These are phyloP conservation scores for Bovichtus variegatus DNA, from an alignment of 2,797 vertebrate species.

Conservation along the genomic window DNA sequence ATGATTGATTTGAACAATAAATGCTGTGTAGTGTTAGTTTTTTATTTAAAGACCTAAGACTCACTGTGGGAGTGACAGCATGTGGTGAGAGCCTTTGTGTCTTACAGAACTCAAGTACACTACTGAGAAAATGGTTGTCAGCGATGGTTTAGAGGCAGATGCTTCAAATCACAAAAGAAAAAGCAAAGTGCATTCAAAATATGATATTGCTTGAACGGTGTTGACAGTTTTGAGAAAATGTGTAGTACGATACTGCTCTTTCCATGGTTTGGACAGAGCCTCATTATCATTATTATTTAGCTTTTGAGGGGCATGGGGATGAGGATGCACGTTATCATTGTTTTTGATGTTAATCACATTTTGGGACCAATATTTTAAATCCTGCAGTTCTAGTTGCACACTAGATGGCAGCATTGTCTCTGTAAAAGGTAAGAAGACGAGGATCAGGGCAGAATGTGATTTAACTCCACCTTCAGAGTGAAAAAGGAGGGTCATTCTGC, in stretches of 20 bases:
- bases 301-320: background rate
- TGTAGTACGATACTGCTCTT: background rate
- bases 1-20: background rate
- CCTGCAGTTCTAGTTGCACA: constrained; percentile 34
- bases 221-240: background rate
- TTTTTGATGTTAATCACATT: background rate
- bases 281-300: background rate
- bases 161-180: background rate
- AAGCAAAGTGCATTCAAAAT: background rate
- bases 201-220: background rate
- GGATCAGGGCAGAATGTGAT: background rate
- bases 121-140: background rate
- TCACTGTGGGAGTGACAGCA: background rate
- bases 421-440: background rate
- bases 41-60: background rate
- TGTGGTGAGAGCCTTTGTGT: background rate
- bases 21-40: background rate
- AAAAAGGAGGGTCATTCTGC: background rate
- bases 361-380: background rate
- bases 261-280: background rate
- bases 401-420: constrained; percentile 75
- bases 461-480: background rate
- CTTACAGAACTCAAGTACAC: background rate
- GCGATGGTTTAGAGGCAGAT: background rate
- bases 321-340: background rate